Evolutionary conservation across 2,888 invertebrate genomes (phyloP), one percentile per base, ranked within the genome.

Genomic region (Galeruca laticollis): DNA sequence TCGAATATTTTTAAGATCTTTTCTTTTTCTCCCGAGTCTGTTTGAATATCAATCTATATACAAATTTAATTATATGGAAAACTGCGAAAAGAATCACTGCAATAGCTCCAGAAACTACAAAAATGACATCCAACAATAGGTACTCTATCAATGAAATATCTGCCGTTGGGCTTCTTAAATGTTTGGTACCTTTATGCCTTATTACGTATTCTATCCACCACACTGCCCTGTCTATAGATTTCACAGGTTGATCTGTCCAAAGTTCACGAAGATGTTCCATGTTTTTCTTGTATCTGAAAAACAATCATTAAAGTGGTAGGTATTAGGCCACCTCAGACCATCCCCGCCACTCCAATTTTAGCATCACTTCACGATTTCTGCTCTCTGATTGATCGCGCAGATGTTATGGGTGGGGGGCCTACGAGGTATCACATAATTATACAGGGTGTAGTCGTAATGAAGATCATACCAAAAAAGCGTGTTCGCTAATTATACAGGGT

Each of bases 81-180:
- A 60, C 0, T 26, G 9, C n/a, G 26, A 33, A 18, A 6, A 64
- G 6, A n/a, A 21, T 54, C 0, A 60, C 13, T 6, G 68, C 10
- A 13, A 77, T 5, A 37, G n/a, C n/a, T n/a, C n/a, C n/a, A n/a
- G n/a, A n/a, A n/a, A n/a, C n/a, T n/a, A 75, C 68, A 2, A 67
- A 73, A 15, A 80, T 66, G 1, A 82, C 77, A 74, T 88, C 87
- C 52, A 88, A 51, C 77, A 87, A 76, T 60, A 86, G 86, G 75
- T 87, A 87, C 75, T 85, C 82, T 40, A 82, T 75, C 74, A 84
- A 84, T 5, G 84, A 78, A 6, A 85, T 73, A 18, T 86, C 87
- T 9, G 85, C 85, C 1, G 82, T 83, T 13, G 87, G 83, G 9
- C 88, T 86, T 11, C 86, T 85, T 6, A 89, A 82, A 73, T 87